Evolutionary conservation across 2,888 invertebrate species (phyloP), one percentile per base, ranked within the genome.

Genomic region (Cenopis cana): DNA sequence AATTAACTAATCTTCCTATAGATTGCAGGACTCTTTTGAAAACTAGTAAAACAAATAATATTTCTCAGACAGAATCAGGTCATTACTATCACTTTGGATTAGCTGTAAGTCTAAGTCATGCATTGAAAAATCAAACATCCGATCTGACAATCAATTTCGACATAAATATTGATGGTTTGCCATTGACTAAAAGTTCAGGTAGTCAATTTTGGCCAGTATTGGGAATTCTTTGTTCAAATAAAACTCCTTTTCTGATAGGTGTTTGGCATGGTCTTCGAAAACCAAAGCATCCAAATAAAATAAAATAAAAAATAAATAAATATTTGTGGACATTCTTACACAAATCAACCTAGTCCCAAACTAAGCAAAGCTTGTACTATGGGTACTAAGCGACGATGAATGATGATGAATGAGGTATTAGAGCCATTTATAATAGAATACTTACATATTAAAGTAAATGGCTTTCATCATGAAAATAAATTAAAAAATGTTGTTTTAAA

Each of bases 201-300:
- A 56, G 55, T 56, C 55, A 56, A 29, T 56, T 33, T 56, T 56
- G 55, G 55, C 55, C 55, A 56, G 29, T 56, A 56, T 56, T 56
- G 55, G 55, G 55, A 56, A 29, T 2, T 56, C 55, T n/a, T n/a
- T 56, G 55, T 29, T 29, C n/a, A 56, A 56, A 29, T 29, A 56
- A 56, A 18, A 50, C 50, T 50, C 55, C 55, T 56, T 56, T 56
- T 56, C 14, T 56, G 29, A 56, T 56, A 56, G 55, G 55, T 56
- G 29, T 33, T 56, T 56, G 55, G 55, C 55, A 56, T 56, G 55
- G 55, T 29, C 29, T 56, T 56, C 55, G 29, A n/a, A 56, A 56
- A 56, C 55, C 55, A 56, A 29, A 29, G 29, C 29, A 29, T n/a
- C 55, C 55, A n/a, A n/a, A n/a, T n/a, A n/a, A n/a, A n/a, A n/a